These are phyloP conservation scores for Cylloceria caligata DNA, from an alignment of 2,888 invertebrate species.

Conservation along the genomic window DNA sequence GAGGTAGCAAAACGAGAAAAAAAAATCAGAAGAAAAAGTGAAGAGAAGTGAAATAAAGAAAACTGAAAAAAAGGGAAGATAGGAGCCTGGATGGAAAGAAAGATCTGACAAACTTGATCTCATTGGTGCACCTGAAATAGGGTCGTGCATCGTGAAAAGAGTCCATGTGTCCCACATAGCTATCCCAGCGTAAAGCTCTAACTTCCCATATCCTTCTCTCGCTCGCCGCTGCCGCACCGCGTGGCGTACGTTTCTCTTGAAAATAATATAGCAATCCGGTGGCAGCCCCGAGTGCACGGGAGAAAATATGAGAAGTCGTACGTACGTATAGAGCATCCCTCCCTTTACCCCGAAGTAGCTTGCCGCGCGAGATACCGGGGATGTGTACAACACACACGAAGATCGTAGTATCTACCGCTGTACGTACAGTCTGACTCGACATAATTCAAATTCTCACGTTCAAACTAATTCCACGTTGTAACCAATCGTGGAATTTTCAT, in stretches of 20 bases:
- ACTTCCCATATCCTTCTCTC: constrained; percentile 56
- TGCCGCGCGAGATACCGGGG: constrained; percentile 14
- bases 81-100: constrained; percentile 27
- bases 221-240: constrained; percentile 31
- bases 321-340: constrained; percentile 10
- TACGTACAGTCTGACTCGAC: background rate
- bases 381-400: constrained; percentile 24
- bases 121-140: constrained; percentile 66
- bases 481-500: background rate
- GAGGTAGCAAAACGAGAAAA: constrained; percentile 6
- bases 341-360: constrained; percentile 17
- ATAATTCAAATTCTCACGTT: background rate
- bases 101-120: constrained; percentile 68
- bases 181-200: constrained; percentile 50
- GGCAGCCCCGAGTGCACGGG: constrained; percentile 51
- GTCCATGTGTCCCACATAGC: constrained; percentile 45
- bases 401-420: background rate
- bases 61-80: constrained; percentile 27
- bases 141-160: constrained; percentile 60
- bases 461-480: background rate
- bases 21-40: constrained; percentile 45
- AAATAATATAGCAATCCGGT: constrained; percentile 70
- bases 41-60: constrained; percentile 19
- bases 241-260: constrained; percentile 45
- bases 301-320: constrained; percentile 59